Conservation (phyloP, 2,113 vertebrate species). For the Clinocottus analis region DNA sequence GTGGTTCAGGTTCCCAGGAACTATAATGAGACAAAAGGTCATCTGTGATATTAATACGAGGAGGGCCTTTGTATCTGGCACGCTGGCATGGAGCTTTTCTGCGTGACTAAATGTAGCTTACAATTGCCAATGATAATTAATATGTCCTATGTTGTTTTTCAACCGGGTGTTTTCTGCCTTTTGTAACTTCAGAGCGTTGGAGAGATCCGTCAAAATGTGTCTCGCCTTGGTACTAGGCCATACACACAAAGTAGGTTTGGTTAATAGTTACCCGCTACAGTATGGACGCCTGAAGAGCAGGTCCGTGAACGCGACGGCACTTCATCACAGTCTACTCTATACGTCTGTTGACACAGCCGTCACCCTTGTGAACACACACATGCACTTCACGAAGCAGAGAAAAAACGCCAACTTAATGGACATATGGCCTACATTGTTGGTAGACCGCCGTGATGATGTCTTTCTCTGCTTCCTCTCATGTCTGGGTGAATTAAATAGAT, state of each 20-base stretch:
- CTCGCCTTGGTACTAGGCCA: slow-evolving; percentile 44
- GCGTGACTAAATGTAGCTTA: slow-evolving; percentile 44
- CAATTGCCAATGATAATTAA: slow-evolving; percentile 63
- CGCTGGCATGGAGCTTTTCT: slow-evolving; percentile 48
- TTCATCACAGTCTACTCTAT: slow-evolving; percentile 46
- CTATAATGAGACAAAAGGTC: slow-evolving; percentile 57
- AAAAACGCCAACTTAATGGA: slow-evolving; percentile 43
- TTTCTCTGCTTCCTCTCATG: slow-evolving; percentile 56
- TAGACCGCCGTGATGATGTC: slow-evolving; percentile 48
- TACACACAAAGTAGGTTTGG: slow-evolving; percentile 49
- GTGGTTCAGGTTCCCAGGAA: slow-evolving; percentile 51
- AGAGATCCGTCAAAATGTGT: slow-evolving; percentile 68
- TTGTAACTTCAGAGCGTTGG: slow-evolving; percentile 40
- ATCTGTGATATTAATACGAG: slow-evolving; percentile 60
- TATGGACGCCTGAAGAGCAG: slow-evolving; percentile 24
- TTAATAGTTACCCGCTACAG: slow-evolving; percentile 72
- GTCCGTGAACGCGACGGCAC: slow-evolving; percentile 27
- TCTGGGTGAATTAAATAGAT: slow-evolving; percentile 61
- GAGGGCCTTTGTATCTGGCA: slow-evolving; percentile 61
- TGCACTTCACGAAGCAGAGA: slow-evolving; percentile 23
- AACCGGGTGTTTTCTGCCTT: slow-evolving; percentile 40
- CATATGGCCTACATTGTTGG: slow-evolving; percentile 63
- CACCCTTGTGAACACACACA: slow-evolving; percentile 32
- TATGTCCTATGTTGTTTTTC: slow-evolving; percentile 53
- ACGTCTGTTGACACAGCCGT: slow-evolving; percentile 54